Base-by-base conservation (phyloP, 2,888 invertebrate species). In the Syrphus vitripennis region DNA sequence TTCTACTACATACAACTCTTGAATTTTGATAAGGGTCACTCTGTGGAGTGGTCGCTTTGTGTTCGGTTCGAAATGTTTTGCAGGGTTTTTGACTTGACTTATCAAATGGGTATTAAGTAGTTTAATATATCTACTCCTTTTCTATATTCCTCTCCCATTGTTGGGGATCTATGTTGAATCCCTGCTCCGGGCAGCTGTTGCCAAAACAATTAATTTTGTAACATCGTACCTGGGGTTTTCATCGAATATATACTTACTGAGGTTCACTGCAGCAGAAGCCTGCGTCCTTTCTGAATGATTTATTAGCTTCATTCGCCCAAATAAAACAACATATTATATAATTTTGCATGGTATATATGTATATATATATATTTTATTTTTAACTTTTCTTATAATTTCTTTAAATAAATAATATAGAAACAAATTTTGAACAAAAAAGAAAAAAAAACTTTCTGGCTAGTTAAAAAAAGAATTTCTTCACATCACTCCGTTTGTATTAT, bases 311-410 rank as follows among this genome's bases (percentile, higher is more conserved):
- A 0, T 26, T 42, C 26, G 21, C 14, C 24, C 37, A 42, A 76
- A 57, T 57, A 26, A 48, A 84, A 72, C 81, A 31, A 53, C 40
- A 34, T n/a, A 24, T 81, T 67, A 24, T 67, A 24, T 71, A 63
- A 74, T 76, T 87, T 88, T 87, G 84, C 87, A 87, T 87, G 72
- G 83, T 87, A 63, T 87, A 69, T 69, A 59, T 90, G 89, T 80
- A 84, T 87, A 76, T 87, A 82, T 87, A 88, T 90, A 88, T 90
- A 89, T 90, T 89, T 81, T 72, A 80, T 82, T 78, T 78, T 83
- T 81, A 81, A 81, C 78, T 84, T 78, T 87, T 70, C 76, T 78
- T 80, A 74, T 82, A 74, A 72, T 80, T 65, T 83, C 53, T 55
- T 75, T 55, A 53, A 48, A n/a, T 59, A 50, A 65, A 67, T 42